phyloP scores from a whole-genome alignment of 2,888 invertebrate species.

The Xanthorhoe spadicearia region DNA sequence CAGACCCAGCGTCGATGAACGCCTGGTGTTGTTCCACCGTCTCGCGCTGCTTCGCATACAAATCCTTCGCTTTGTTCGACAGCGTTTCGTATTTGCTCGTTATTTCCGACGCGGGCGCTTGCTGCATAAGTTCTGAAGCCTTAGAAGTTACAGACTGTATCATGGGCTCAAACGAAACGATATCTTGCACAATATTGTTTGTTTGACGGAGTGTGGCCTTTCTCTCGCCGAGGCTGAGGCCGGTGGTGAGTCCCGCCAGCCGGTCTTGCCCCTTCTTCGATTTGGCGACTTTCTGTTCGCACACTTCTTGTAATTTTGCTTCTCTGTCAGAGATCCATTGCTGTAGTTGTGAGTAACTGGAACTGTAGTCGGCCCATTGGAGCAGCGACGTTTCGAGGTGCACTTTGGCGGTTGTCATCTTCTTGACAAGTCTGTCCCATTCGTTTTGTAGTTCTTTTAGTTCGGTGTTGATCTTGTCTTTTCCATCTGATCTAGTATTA shows the following conservation, averaged over 20 bases:
- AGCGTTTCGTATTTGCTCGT: slow-evolving; percentile 95
- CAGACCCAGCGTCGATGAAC: slow-evolving; percentile 95
- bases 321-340: slow-evolving; percentile 98
- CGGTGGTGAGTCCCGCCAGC: slow-evolving; percentile 88
- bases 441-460: slow-evolving; percentile 95
- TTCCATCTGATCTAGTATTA: slow-evolving; percentile 94
- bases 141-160: slow-evolving; percentile 97
- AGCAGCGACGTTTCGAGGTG: slow-evolving; percentile 94
- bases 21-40: slow-evolving; percentile 96
- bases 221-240: slow-evolving; percentile 92
- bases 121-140: slow-evolving; percentile 96
- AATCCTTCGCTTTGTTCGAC: slow-evolving; percentile 94
- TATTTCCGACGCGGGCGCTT: slow-evolving; percentile 95
- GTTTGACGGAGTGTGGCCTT: slow-evolving; percentile 95
- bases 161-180: slow-evolving; percentile 98
- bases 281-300: slow-evolving; percentile 92
- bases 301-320: slow-evolving; percentile 95
- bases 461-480: slow-evolving; percentile 93
- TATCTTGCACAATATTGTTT: slow-evolving; percentile 97
- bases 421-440: slow-evolving; percentile 96
- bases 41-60: slow-evolving; percentile 94
- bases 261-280: slow-evolving; percentile 90
- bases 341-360: slow-evolving; percentile 95
- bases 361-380: slow-evolving; percentile 98
- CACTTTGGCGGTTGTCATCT: slow-evolving; percentile 95